A percentile compares a stretch with the other conserved stretches of the same genome.
phyloP scores from a whole-genome alignment of 1,140 invertebrate species.

The Latrodectus geometricus region DNA sequence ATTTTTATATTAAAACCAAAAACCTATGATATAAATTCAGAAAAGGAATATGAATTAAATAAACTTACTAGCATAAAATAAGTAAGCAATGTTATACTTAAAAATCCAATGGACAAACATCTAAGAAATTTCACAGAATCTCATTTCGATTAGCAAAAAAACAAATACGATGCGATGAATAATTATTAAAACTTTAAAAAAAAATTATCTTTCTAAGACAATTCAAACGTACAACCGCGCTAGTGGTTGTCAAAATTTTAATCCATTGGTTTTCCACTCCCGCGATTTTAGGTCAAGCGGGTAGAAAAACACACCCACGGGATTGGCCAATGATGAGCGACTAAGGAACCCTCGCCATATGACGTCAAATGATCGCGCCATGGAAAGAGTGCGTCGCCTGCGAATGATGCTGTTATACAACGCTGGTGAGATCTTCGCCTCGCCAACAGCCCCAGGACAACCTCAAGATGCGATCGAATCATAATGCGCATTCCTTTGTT shows the following conservation, averaged over 20 bases:
- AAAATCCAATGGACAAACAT: not conserved
- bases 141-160: not conserved
- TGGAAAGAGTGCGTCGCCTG: conserved; percentile 22
- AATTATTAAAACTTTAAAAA: not conserved
- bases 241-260: not conserved
- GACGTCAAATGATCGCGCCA: conserved; percentile 51
- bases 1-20: too few relatives aligned
- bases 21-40: too few relatives aligned
- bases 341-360: not conserved
- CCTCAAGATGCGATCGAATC: too few relatives aligned
- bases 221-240: not conserved
- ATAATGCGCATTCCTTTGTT: too few relatives aligned
- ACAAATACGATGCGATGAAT: not conserved
- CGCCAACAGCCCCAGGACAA: too few relatives aligned
- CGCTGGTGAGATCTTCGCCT: too few relatives aligned
- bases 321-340: not conserved
- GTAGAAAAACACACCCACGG: conserved; percentile 32
- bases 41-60: not conserved
- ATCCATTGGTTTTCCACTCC: not conserved
- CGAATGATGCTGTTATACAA: too few relatives aligned
- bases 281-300: conserved; percentile 31
- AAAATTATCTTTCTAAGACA: not conserved
- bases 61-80: not conserved
- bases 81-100: not conserved
- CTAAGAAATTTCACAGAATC: not conserved